Base-by-base conservation (phyloP, 2,888 invertebrate genomes). In the Listrodromus nycthemerus region DNA sequence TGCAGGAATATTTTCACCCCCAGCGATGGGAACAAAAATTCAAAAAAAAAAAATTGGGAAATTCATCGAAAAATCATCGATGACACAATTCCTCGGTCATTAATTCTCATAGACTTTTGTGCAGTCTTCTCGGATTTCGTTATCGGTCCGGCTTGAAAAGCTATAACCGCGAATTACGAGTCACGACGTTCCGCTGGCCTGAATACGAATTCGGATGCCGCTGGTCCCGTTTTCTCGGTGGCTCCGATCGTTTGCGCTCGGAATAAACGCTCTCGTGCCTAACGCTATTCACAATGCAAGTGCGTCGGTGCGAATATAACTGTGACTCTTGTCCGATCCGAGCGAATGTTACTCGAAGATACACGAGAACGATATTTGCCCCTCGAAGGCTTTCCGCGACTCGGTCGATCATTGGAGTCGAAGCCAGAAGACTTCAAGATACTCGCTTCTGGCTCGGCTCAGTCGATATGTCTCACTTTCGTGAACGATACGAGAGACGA, bases 151-250 rank as follows among this genome's bases (percentile, higher is more conserved):
- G 55, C 55, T 19, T 58, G 5, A 21, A 19, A 16, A 16, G 33
- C 58, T 74, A 76, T 74, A 83, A 74, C 77, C 50, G 70, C 78
- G 84, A 81, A 84, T 81, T 84, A 77, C 81, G 84, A 81, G 69
- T 78, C 81, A 81, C 81, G 74, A 81, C 50, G 74, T 78, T 84
- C 78, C 81, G 69, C 77, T 81, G 84, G 81, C 84, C 84, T 84
- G 84, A 81, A 84, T 84, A 84, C 84, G 78, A 83, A 83, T 85
- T 85, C 84, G 84, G 85, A 84, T 52, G 52, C 71, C 58, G 65
- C 37, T 77, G 66, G 52, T 75, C 81, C 76, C 75, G 55, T 82
- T 70, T 41, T 80, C 80, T 79, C 55, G 69, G 77, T 81, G 83
- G 74, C 70, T 67, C 41, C 41, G 41, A 78, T 52, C 69, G 74